These are phyloP conservation scores for Orycteropus afer DNA, from an alignment of 2,113 vertebrate genomes.

Conservation along the genomic window DNA sequence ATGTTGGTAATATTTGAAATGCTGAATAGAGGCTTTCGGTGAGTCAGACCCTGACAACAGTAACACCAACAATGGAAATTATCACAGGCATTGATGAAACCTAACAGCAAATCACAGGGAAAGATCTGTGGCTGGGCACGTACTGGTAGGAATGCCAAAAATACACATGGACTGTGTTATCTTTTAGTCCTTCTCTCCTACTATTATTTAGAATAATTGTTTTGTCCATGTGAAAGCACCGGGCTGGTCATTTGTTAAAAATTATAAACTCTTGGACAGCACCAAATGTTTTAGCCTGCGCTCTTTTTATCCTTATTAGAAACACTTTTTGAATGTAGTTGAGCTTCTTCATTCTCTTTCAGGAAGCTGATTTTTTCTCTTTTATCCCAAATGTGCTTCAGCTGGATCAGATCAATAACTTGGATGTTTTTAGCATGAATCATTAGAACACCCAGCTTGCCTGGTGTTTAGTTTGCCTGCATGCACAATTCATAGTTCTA, in stretches of 20 bases:
- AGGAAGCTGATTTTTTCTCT: constrained; percentile 41
- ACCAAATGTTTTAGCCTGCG: not conserved
- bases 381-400: not conserved
- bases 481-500: not conserved
- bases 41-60: not conserved
- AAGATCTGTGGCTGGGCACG: not conserved
- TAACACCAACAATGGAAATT: not conserved
- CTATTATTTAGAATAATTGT: not conserved
- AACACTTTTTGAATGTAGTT: not conserved
- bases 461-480: constrained; percentile 56
- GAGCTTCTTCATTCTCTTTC: constrained; percentile 13
- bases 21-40: constrained; percentile 14
- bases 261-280: not conserved
- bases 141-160: not conserved
- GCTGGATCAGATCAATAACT: constrained; percentile 8
- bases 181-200: not conserved
- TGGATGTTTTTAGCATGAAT: constrained; percentile 52
- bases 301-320: not conserved
- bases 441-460: constrained; percentile 56
- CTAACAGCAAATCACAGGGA: not conserved
- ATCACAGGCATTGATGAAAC: constrained; percentile 28
- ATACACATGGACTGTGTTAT: not conserved
- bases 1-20: not conserved
- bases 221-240: constrained; percentile 39
- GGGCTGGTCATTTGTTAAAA: not conserved